Evolutionary conservation across 2,113 vertebrate genomes (phyloP), one percentile per base, ranked within the genome.

Genomic region (Ibidorhyncha struthersii): DNA sequence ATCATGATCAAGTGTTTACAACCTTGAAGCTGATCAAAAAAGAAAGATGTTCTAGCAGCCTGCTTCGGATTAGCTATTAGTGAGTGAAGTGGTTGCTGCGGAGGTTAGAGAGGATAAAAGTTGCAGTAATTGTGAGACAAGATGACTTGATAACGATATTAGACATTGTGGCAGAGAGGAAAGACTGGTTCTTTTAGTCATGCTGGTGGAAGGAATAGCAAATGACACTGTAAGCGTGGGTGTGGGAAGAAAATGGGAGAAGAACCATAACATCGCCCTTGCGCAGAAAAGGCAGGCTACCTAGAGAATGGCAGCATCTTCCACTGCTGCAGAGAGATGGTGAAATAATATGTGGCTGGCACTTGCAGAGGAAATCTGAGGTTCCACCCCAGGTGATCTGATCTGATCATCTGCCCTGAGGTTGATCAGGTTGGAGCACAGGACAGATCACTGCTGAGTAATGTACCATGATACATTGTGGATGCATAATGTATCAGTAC

Each of bases 311-410:
- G 36, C 76, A 67, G n/a, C 4, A 5, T 32, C 34, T 69, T 66
- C 47, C 32, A 3, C 25, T 0, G 0, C 66, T 45, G 62, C 58
- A 89, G 47, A 79, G 26, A 76, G 40, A 45, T 10, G 22, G 15
- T 65, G 49, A 73, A 80, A 65, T 19, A 86, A 83, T 18, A 13
- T 6, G 1, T 27, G 50, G 47, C 13, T 82, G 41, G 55, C 38
- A 82, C 16, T 9, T 27, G 32, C 53, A 86, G 79, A 79, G 61
- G 41, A 82, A 86, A 63, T 36, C 38, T 53, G 61, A 88, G 56
- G 53, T 86, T 80, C 17, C 55, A 69, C 49, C 34, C 36, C 34
- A 70, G 17, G 58, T 69, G 34, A 87, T 72, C 71, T 50, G 65
- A 78, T 59, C 43, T n/a, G 36, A 32, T 36, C 52, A n/a, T 27